Conservation (phyloP, 2,797 vertebrate genomes). For the Paedocypris micromegethes region DNA sequence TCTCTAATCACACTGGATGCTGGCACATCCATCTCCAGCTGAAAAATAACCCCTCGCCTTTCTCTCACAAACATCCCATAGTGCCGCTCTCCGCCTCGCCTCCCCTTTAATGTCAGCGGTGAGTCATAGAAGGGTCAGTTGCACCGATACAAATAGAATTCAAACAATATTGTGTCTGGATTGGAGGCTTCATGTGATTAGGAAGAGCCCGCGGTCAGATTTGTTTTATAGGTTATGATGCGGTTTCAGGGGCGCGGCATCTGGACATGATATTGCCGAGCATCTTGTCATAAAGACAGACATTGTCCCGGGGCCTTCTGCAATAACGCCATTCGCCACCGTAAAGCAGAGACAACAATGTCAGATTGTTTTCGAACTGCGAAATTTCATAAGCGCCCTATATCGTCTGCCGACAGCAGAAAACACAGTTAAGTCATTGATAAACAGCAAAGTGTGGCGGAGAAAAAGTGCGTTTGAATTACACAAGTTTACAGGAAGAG, state of each 20-base stretch:
- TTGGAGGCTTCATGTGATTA: conserved; percentile 77
- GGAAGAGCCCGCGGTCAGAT: conserved; percentile 74
- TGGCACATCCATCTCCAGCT: conserved; percentile 84
- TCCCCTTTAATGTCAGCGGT: conserved; percentile 77
- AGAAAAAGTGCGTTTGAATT: conserved; percentile 51
- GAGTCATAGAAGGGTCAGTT: conserved; percentile 81
- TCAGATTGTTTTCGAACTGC: conserved; percentile 52
- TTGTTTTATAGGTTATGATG: conserved; percentile 70
- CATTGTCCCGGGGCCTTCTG: conserved; percentile 55
- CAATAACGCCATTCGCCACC: conserved; percentile 56
- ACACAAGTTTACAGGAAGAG: conserved; percentile 48
- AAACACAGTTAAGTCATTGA: conserved; percentile 57
- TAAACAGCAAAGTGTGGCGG: conserved; percentile 45
- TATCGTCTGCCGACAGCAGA: conserved; percentile 37
- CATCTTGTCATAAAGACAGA: conserved; percentile 53
- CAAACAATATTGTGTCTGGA: conserved; percentile 84
- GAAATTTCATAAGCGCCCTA: conserved; percentile 50
- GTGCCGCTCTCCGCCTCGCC: conserved; percentile 39
- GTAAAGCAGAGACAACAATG: conserved; percentile 53
- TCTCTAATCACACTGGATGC: conserved; percentile 91
- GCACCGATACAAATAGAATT: conserved; percentile 91
- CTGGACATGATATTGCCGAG: conserved; percentile 56
- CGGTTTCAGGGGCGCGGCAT: conserved; percentile 56
- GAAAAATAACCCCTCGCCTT: conserved; percentile 59
- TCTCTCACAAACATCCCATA: conserved; percentile 40